Evolutionary conservation across 2,888 invertebrate species (phyloP), one percentile per base, ranked within the genome.

Genomic region (Homarus gammarus): DNA sequence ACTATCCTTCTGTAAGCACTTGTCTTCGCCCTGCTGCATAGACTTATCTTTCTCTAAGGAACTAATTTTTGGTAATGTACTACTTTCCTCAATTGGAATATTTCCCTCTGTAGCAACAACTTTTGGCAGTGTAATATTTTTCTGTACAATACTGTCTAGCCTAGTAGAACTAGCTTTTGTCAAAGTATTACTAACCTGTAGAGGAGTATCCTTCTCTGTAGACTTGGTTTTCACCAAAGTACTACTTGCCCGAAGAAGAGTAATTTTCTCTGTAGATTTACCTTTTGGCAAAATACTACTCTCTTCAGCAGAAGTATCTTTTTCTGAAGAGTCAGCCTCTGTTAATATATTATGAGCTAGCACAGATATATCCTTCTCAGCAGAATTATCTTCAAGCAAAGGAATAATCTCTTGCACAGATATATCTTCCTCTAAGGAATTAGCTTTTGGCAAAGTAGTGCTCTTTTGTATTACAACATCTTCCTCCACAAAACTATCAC

Each of bases 1-100:
- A 75, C 40, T 44, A 49, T 27, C 33, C 3, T 78, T 56, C 56
- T 78, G 56, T n/a, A 36, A n/a, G 36, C 27, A 36, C 36, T 61
- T 64, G 27, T 27, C 12, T 31, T 79, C n/a, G n/a, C n/a, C n/a
- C n/a, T n/a, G n/a, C n/a, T n/a, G n/a, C n/a, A n/a, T n/a, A 56
- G 36, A 36, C 36, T 61, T 64, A 38, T 27, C 12, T 31, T 79
- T 79, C 10, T 56, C 36, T 64, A 61, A 10, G 31, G 27, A 79
- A 79, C 79, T 61, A 38, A 36, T 61, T 49, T 79, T 38, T 79
- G 61, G 61, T 22, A 79, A 36, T 27, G 36, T 40, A 61, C 2
- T 38, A 27, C 33, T 44, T 64, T 61, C 44, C 15, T 33, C 27
- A 56, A 27, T 31, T 64, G 79, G 44, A 79, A n/a, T 22, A 27